Conservation (phyloP, 2,797 vertebrate genomes). For the Smutsia gigantea region DNA sequence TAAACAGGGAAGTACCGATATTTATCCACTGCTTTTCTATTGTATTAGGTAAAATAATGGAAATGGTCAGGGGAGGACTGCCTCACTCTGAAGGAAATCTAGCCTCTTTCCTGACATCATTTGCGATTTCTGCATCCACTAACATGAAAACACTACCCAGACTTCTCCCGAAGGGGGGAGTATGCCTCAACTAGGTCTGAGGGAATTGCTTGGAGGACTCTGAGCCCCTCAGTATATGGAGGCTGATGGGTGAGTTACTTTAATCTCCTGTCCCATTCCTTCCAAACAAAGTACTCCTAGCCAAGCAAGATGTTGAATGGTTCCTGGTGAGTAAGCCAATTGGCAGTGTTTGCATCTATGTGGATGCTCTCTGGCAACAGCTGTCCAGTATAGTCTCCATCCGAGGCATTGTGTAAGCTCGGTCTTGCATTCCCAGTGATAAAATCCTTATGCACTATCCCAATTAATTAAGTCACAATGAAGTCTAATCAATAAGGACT, state of each 20-base stretch:
- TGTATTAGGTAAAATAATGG: background rate
- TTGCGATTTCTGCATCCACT: background rate
- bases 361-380: slow-evolving; percentile 64
- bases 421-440: slow-evolving; percentile 56
- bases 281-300: slow-evolving; percentile 60
- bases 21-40: background rate
- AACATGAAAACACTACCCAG: background rate
- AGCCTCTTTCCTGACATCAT: background rate
- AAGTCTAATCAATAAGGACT: slow-evolving; percentile 76
- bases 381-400: slow-evolving; percentile 19
- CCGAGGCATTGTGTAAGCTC: slow-evolving; percentile 59
- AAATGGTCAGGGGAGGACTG: background rate
- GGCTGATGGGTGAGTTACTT: background rate
- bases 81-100: background rate
- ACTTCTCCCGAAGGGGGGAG: background rate
- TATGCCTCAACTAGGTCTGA: background rate
- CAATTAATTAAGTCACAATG: slow-evolving; percentile 72
- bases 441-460: slow-evolving; percentile 67
- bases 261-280: background rate
- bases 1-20: background rate
- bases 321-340: slow-evolving; percentile 18
- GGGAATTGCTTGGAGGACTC: background rate
- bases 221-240: background rate
- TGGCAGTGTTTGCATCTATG: background rate
- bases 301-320: slow-evolving; percentile 28